A percentile compares a stretch with the other conserved stretches of the same genome.
These are phyloP conservation scores for Scaptomyza tumidula DNA, from an alignment of 2,888 invertebrate genomes.

Conservation along the genomic window DNA sequence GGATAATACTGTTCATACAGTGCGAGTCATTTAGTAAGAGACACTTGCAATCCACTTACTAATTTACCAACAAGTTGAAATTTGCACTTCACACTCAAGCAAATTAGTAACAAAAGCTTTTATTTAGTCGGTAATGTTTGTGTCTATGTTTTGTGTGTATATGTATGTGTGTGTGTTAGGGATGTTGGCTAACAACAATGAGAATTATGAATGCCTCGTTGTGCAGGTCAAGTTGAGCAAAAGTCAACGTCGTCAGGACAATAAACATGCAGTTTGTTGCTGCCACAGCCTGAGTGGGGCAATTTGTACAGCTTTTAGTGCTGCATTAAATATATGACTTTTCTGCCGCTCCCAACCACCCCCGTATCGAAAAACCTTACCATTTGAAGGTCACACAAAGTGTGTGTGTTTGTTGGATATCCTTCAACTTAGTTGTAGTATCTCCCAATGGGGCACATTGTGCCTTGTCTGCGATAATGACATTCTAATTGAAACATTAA, in stretches of 20 bases:
- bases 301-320: conserved; percentile 66
- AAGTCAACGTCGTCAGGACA: conserved; percentile 63
- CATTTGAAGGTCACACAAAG: conserved; percentile 26
- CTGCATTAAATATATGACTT: conserved; percentile 50
- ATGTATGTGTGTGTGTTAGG: conserved; percentile 7
- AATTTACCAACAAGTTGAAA: too few relatives aligned
- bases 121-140: conserved; percentile 6
- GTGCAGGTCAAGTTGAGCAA: conserved; percentile 68
- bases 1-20: conserved; percentile 50
- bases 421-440: conserved; percentile 51
- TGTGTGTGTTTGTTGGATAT: conserved; percentile 24
- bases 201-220: conserved; percentile 60
- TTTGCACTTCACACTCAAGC: background rate
- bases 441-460: conserved; percentile 24
- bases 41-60: background rate
- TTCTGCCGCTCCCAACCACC: conserved; percentile 4
- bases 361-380: background rate
- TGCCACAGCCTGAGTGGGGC: conserved; percentile 49
- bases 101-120: background rate
- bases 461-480: conserved; percentile 61
- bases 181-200: conserved; percentile 50
- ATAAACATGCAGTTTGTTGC: conserved; percentile 54
- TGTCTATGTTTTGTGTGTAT: conserved; percentile 2
- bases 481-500: conserved; percentile 78
- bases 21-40: background rate